phyloP scores from a whole-genome alignment of 35 echinoderm and acorn worm genomes.

The Hemicentrotus pulcherrimus region DNA sequence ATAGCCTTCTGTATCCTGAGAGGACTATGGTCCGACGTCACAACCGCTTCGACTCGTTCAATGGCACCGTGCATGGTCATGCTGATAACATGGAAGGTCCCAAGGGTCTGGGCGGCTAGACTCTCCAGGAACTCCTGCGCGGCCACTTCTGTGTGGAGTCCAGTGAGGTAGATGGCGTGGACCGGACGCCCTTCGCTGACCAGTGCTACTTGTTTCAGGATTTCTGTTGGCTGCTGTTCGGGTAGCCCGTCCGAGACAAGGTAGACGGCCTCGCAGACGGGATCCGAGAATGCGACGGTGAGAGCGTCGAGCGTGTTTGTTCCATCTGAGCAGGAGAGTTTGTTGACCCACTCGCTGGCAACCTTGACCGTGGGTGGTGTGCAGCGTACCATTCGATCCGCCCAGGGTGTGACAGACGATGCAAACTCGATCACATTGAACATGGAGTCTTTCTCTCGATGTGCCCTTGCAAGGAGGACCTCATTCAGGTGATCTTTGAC shows the following conservation, averaged over 20 bases:
- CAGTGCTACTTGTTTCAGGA: constrained; percentile 65
- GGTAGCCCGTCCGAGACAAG: constrained; percentile 92
- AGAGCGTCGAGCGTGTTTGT: constrained; percentile 96
- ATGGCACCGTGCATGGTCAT: constrained; percentile 67
- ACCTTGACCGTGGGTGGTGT: constrained; percentile 92
- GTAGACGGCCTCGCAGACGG: constrained; percentile 80
- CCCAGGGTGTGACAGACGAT: constrained; percentile 81
- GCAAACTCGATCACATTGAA: constrained; percentile 89
- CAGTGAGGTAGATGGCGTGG: constrained; percentile 71
- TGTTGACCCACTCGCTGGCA: constrained; percentile 79
- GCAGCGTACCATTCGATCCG: constrained; percentile 86
- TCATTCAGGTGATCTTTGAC: constrained; percentile 89
- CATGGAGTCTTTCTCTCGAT: constrained; percentile 72
- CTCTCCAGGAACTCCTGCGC: constrained; percentile 85
- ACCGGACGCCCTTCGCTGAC: constrained; percentile 66
- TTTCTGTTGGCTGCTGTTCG: constrained; percentile 70
- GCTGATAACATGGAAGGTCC: constrained; percentile 90
- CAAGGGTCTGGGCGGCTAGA: constrained; percentile 78
- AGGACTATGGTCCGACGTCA: constrained; percentile 62
- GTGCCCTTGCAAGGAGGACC: constrained; percentile 66
- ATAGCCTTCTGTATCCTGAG: constrained; percentile 47
- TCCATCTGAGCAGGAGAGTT: constrained; percentile 67
- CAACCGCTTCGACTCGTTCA: constrained; percentile 74
- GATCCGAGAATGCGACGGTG: constrained; percentile 65
- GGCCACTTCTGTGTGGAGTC: constrained; percentile 56